Percentiles rank a stretch among this genome's conserved stretches.
Evolutionary conservation across 2,888 invertebrate genomes (phyloP).

Genomic region (Diadegma fenestrale): DNA sequence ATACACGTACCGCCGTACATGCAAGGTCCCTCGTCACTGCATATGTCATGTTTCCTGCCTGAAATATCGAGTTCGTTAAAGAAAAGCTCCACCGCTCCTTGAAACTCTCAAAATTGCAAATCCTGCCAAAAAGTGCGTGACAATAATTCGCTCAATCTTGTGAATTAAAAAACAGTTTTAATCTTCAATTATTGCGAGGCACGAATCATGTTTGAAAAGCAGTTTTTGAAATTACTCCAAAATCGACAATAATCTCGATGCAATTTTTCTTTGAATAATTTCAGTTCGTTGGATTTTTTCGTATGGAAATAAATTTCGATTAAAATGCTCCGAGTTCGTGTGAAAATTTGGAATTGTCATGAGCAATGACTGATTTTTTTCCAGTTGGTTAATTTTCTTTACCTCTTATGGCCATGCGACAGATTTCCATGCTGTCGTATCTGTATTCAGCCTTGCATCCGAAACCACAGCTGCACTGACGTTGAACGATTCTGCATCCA

Average conservation of each 20-base stretch:
- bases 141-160: background rate
- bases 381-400: slow-evolving; percentile 63
- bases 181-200: background rate
- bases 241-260: background rate
- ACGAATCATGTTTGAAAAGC: background rate
- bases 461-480: slow-evolving; percentile 88
- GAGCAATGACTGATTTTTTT: background rate
- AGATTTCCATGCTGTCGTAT: slow-evolving; percentile 87
- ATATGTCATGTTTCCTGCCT: slow-evolving; percentile 88
- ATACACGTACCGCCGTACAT: slow-evolving; percentile 88
- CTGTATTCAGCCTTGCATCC: slow-evolving; percentile 89
- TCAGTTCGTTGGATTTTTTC: background rate
- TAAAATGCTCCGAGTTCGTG: background rate
- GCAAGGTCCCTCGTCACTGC: slow-evolving; percentile 88
- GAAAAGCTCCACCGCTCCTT: background rate
- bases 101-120: background rate
- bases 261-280: background rate
- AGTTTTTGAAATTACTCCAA: background rate
- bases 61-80: slow-evolving; percentile 43
- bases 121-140: background rate
- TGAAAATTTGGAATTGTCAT: background rate
- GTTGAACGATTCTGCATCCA: slow-evolving; percentile 89
- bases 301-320: too few relatives aligned
- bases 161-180: background rate
- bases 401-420: slow-evolving; percentile 89